Base-by-base conservation (phyloP, 2,888 invertebrate genomes). In the Strigamia maritima region DNA sequence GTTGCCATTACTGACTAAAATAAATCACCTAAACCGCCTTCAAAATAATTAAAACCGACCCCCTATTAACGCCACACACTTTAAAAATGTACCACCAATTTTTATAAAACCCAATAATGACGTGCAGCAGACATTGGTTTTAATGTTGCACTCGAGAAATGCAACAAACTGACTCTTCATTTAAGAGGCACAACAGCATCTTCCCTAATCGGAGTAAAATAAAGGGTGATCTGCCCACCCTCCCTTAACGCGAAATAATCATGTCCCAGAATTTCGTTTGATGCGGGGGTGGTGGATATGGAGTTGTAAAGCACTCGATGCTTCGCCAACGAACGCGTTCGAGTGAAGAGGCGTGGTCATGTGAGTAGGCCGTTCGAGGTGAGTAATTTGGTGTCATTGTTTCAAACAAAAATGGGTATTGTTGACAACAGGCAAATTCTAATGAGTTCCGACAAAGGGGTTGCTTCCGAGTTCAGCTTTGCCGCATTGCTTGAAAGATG, bases 271-370 rank as follows among this genome's bases (percentile, higher is more conserved):
- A 49, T 49, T 49, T 49, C 49, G 49, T 49, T 19, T 49, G 49
- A 49, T 49, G 49, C 49, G 49, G 49, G 44, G 49, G 49, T 49
- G 49, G 49, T 49, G 49, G 49, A 49, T 49, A 49, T 49, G 49
- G 49, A 49, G 49, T 49, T 49, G 49, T 49, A 49, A 49, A 49
- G 49, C 49, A 49, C 49, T 49, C 49, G n/a, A 49, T 49, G 49
- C 49, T 49, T 49, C n/a, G 49, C 49, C 19, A 49, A 49, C 49
- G 49, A 49, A 49, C n/a, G 49, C 49, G 49, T 49, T 49, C 49
- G 49, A 49, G 49, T 49, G 49, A 49, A 49, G 49, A 49, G 49
- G 49, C 49, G 49, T 49, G 49, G 49, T 49, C 49, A 49, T 49
- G 49, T 49, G 49, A 49, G 49, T 49, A 49, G 49, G 49, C 49